These are phyloP conservation scores for Thymallus thymallus DNA, from an alignment of 2,113 vertebrate genomes.

Conservation along the genomic window DNA sequence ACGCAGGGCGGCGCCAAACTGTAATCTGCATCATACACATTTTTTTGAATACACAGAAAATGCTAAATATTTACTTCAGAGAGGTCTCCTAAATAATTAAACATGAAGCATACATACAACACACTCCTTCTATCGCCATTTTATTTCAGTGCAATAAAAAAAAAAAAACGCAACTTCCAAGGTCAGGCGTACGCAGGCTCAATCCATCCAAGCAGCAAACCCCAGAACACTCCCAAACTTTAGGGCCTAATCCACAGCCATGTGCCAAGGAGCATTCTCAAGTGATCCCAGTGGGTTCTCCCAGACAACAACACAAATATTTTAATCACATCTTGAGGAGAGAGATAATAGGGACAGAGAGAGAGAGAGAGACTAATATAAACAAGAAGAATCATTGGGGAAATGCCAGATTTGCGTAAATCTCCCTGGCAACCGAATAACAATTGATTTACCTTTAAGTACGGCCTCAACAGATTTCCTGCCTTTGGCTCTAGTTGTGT, in stretches of 20 bases:
- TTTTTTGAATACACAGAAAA: too few species aligned
- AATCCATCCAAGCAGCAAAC: slow-evolving; percentile 33
- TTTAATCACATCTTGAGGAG: slow-evolving; percentile 31
- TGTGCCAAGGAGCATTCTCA: slow-evolving; percentile 32
- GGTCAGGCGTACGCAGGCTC: slow-evolving; percentile 41
- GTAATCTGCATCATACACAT: too few species aligned
- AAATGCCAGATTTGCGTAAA: slow-evolving; percentile 38
- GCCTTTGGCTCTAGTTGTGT: neutral
- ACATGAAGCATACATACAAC: slow-evolving; percentile 23
- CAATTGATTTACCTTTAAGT: slow-evolving; percentile 38
- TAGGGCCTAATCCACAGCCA: slow-evolving; percentile 39
- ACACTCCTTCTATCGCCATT: slow-evolving; percentile 27
- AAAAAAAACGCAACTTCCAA: slow-evolving; percentile 27
- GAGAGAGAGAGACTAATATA: slow-evolving; percentile 30
- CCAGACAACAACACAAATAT: slow-evolving; percentile 24
- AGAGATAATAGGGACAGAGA: slow-evolving; percentile 21
- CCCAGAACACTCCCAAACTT: slow-evolving; percentile 47
- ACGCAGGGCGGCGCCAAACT: too few species aligned
- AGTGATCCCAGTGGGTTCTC: slow-evolving; percentile 9
- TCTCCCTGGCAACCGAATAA: slow-evolving; percentile 46
- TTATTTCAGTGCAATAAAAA: slow-evolving; percentile 31
- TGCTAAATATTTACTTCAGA: neutral
- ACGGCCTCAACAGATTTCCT: slow-evolving; percentile 33
- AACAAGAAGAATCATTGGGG: slow-evolving; percentile 31
- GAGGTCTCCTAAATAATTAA: slow-evolving; percentile 38